phyloP scores from a whole-genome alignment of 2,888 invertebrate species.

The Cheilosia pagana region DNA sequence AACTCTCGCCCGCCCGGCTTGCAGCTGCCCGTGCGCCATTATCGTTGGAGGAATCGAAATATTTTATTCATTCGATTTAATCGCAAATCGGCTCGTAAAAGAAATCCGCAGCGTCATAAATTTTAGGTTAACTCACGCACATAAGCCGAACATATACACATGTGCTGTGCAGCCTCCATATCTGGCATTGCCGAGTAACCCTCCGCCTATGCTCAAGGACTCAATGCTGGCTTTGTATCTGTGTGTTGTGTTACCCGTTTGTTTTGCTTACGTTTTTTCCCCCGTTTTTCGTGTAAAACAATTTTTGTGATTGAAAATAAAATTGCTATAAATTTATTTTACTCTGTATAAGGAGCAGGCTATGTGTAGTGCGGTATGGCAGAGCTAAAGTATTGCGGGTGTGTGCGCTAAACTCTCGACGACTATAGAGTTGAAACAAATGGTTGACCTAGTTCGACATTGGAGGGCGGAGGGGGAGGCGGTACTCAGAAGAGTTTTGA shows the following conservation, averaged over 20 bases:
- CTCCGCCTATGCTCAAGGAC: slow-evolving; percentile 44
- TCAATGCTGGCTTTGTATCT: slow-evolving; percentile 30
- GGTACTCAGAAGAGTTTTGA: slow-evolving; percentile 40
- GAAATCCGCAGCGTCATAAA: slow-evolving; percentile 65
- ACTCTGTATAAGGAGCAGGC: background rate
- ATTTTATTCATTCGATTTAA: slow-evolving; percentile 68
- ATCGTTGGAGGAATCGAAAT: slow-evolving; percentile 45
- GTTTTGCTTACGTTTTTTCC: slow-evolving; percentile 12
- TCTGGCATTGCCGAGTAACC: slow-evolving; percentile 20
- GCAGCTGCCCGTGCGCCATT: background rate
- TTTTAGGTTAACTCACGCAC: slow-evolving; percentile 67
- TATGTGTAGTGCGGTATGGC: background rate
- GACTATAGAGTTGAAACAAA: slow-evolving; percentile 68
- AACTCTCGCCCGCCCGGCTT: background rate
- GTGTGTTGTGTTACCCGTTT: slow-evolving; percentile 7
- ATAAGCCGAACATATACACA: slow-evolving; percentile 28
- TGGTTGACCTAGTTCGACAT: slow-evolving; percentile 69
- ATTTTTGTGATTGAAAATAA: slow-evolving; percentile 74
- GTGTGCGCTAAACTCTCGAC: slow-evolving; percentile 58
- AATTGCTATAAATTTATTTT: slow-evolving; percentile 73
- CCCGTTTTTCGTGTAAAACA: slow-evolving; percentile 64
- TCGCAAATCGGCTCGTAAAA: slow-evolving; percentile 65
- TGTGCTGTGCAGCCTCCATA: slow-evolving; percentile 4
- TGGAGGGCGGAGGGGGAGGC: background rate
- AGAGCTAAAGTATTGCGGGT: background rate